Evolutionary conservation across 2,797 vertebrate species (phyloP).

Genomic region (Tadarida brasiliensis): DNA sequence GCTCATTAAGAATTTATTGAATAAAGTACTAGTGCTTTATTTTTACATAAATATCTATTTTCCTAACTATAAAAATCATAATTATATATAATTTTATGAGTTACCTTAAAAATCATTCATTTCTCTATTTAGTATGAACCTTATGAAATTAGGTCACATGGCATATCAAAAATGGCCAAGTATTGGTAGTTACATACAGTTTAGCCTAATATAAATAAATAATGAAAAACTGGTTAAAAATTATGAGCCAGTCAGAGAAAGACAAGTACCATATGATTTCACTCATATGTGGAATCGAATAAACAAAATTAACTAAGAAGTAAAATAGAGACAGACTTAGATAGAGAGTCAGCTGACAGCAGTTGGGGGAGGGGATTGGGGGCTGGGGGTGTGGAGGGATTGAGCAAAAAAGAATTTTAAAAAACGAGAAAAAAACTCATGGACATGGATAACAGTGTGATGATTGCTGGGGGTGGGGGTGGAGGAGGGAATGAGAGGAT

Average conservation of each 20-base stretch:
- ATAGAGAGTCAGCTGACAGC: neutral
- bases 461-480: neutral
- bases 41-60: neutral
- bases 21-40: neutral
- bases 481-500: no score
- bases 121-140: neutral
- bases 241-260: neutral
- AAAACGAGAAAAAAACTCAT: neutral
- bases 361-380: neutral
- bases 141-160: neutral
- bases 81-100: neutral
- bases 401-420: neutral
- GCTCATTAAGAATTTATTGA: neutral
- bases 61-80: neutral
- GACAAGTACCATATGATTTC: neutral
- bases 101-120: neutral
- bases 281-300: neutral
- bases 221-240: slow-evolving; percentile 1
- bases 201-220: neutral
- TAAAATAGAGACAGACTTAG: neutral
- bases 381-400: neutral
- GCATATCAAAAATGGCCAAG: neutral
- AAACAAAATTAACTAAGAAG: neutral
- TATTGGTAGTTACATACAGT: neutral
- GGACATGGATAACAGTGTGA: neutral